Evolutionary conservation across 2,888 invertebrate genomes (phyloP), one percentile per base, ranked within the genome.

Genomic region (Andrena bucephala): DNA sequence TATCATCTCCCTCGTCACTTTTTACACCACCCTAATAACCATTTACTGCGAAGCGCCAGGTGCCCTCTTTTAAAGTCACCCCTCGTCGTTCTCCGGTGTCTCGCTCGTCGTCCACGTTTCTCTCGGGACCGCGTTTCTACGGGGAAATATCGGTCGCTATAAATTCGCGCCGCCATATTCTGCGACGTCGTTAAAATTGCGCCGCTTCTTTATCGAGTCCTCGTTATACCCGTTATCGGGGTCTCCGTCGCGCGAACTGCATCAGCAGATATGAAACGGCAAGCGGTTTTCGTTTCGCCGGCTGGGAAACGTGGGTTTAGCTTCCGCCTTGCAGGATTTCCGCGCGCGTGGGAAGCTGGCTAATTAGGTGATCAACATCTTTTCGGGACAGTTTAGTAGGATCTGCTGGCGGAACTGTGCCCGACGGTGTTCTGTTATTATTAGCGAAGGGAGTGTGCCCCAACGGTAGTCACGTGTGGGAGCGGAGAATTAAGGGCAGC

Each of bases 21-120:
- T 75, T 81, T 78, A 81, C 72, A 57, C 36, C n/a, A n/a, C 72
- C 31, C 63, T 72, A 72, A 68, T 81, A 81, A 81, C 67, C 81
- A 63, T 81, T 81, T 42, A 42, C 42, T 0, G 16, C 16, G 42
- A 16, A 16, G 16, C 13, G 20, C 13, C 1, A 16, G 42, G 42
- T 42, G 42, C 16, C 42, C 65, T 24, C 20, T 24, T n/a, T 33
- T 48, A 68, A 63, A 42, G 57, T 29, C 24, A 29, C 27, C 27
- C n/a, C 66, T 33, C 5, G 20, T 29, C 75, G n/a, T 59, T 52
- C 29, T 20, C 60, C 2, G 52, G 29, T 62, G 42, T 52, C 36
- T 20, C 7, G 13, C 42, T 13, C 3, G 42, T 42, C 24, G 50
- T 68, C 60, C n/a, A n/a, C 27, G 36, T 59, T 42, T n/a, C 42